These are phyloP conservation scores for Apoda limacodes DNA, from an alignment of 2,888 invertebrate genomes.

Conservation along the genomic window DNA sequence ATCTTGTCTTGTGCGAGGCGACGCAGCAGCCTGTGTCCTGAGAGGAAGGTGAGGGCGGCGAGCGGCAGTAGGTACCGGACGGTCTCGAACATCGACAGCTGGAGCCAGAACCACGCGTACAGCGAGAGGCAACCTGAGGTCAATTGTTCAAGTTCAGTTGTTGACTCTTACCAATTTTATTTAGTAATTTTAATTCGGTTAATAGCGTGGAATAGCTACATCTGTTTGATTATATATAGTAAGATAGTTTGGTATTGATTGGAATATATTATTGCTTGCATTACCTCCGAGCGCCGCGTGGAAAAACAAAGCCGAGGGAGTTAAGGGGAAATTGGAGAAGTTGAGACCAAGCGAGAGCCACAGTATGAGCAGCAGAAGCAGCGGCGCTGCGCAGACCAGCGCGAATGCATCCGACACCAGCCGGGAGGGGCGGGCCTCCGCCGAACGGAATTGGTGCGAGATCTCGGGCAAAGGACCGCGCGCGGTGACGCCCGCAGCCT, in stretches of 20 bases:
- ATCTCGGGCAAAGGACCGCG: constrained; percentile 71
- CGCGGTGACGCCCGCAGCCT: background rate
- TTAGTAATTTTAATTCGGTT: background rate
- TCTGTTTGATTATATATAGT: no score
- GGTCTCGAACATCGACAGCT: constrained; percentile 96
- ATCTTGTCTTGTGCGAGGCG: constrained; percentile 74
- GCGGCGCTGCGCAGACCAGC: constrained; percentile 81
- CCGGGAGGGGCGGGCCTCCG: constrained; percentile 91
- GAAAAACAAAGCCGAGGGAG: constrained; percentile 87
- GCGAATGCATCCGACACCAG: constrained; percentile 93
- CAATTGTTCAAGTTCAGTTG: background rate
- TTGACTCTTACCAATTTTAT: background rate
- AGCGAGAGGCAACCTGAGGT: constrained; percentile 83
- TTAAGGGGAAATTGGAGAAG: constrained; percentile 82
- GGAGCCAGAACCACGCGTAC: constrained; percentile 92
- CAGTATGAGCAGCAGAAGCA: constrained; percentile 83
- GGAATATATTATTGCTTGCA: no score
- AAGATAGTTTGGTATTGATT: no score
- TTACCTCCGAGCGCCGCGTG: constrained; percentile 90
- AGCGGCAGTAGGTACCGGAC: constrained; percentile 89
- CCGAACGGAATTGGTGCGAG: constrained; percentile 87
- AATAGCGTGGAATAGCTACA: background rate
- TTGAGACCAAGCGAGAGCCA: constrained; percentile 93
- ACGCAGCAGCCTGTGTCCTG: constrained; percentile 91
- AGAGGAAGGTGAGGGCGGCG: constrained; percentile 90